Evolutionary conservation across 2,113 vertebrate genomes (phyloP).

Genomic region (Tichodroma muraria): DNA sequence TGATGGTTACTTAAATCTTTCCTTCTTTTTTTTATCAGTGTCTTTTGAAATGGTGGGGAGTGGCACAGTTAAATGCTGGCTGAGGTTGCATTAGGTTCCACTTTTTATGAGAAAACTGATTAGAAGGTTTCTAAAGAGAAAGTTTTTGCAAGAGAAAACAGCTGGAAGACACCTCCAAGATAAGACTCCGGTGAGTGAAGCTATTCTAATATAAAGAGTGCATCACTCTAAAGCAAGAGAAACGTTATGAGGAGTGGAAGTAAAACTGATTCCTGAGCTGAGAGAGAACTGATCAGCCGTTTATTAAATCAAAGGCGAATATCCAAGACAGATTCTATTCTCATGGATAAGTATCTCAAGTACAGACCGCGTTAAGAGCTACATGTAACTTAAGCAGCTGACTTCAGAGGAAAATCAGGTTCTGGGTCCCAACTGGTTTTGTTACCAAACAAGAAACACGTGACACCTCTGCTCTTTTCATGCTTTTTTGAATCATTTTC

Average conservation of each 20-base stretch:
- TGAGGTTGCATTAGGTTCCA: neutral
- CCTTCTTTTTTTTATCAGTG: neutral
- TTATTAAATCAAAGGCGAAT: conserved; percentile 44
- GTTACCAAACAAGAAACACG: conserved; percentile 9
- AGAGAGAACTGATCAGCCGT: conserved; percentile 27
- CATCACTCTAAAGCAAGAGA: neutral
- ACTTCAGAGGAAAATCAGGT: neutral
- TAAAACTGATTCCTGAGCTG: conserved; percentile 14
- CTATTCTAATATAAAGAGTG: neutral
- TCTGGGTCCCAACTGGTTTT: neutral
- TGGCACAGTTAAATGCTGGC: neutral
- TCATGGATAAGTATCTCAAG: neutral
- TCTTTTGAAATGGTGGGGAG: neutral
- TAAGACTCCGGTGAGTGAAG: neutral
- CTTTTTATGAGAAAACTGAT: neutral
- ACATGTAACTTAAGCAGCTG: neutral
- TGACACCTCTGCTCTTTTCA: neutral
- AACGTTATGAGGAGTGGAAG: neutral
- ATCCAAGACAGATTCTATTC: neutral
- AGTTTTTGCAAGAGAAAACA: neutral
- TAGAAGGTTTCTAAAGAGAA: neutral
- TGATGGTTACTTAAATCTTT: neutral
- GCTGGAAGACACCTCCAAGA: neutral
- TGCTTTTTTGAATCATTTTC: neutral
- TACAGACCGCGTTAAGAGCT: neutral